Evolutionary conservation across 1,140 invertebrate species (phyloP).

Genomic region (Cephus cinctus): DNA sequence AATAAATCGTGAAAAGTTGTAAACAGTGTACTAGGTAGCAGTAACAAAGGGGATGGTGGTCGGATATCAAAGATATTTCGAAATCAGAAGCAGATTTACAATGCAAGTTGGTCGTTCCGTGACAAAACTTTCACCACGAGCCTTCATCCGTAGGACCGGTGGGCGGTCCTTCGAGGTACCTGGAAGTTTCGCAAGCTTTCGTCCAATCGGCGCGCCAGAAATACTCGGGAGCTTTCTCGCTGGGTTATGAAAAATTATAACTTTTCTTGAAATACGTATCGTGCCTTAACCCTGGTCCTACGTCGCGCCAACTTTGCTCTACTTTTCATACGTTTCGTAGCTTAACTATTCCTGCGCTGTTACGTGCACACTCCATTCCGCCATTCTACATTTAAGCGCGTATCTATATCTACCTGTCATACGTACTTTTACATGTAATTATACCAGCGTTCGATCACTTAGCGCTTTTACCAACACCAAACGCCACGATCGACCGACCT

Average conservation of each 20-base stretch:
- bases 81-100: conserved; percentile 14
- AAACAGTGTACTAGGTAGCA: no score
- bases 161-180: conserved; percentile 44
- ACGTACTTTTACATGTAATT: not conserved
- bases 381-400: conserved; percentile 1
- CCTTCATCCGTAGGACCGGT: conserved; percentile 29
- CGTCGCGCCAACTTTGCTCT: conserved; percentile 29
- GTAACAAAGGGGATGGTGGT: no score
- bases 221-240: conserved; percentile 21
- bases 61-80: no score
- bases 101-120: no score
- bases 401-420: conserved; percentile 3
- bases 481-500: no score
- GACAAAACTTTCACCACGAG: conserved; percentile 46
- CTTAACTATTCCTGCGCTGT: no score
- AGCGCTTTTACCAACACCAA: no score
- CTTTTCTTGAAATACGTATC: conserved; percentile 32
- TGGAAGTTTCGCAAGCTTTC: conserved; percentile 48
- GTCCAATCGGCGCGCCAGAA: conserved; percentile 39
- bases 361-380: conserved; percentile 15
- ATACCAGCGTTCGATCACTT: no score
- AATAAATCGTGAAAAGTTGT: no score
- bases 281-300: conserved; percentile 20
- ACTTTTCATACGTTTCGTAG: conserved; percentile 22
- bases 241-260: conserved; percentile 32